phyloP scores from a whole-genome alignment of 2,888 invertebrate species.

The Stictocephala bisonia region DNA sequence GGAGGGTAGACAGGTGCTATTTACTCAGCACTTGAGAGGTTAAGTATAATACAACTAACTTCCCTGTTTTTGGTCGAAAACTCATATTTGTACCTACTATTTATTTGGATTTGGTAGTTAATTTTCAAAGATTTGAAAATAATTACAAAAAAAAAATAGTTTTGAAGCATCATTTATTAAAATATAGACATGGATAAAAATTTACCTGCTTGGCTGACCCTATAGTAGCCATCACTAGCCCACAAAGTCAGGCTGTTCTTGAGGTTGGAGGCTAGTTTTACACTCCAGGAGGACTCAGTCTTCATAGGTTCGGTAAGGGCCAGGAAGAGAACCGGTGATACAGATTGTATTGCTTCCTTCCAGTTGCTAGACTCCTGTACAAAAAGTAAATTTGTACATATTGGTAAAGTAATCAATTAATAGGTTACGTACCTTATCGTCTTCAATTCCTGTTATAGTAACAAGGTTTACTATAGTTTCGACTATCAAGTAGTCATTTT shows the following conservation, averaged over 20 bases:
- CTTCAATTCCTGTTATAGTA: neutral
- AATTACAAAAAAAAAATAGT: too few relatives aligned
- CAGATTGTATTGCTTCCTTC: constrained; percentile 50
- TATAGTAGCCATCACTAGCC: constrained; percentile 62
- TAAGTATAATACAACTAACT: too few relatives aligned
- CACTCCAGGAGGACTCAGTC: constrained; percentile 46
- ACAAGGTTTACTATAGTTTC: too few relatives aligned
- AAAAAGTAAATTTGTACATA: neutral
- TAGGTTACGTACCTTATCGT: neutral
- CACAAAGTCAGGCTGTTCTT: constrained; percentile 45
- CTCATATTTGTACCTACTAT: too few relatives aligned
- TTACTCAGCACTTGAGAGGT: too few relatives aligned
- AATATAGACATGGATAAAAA: too few relatives aligned
- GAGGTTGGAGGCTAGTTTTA: constrained; percentile 44
- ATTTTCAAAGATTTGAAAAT: too few relatives aligned
- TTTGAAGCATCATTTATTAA: too few relatives aligned
- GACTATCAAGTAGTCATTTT: too few relatives aligned
- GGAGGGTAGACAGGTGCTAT: too few relatives aligned
- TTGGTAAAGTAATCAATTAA: neutral
- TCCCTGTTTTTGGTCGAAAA: too few relatives aligned
- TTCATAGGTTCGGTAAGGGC: constrained; percentile 45
- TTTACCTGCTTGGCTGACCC: constrained; percentile 65
- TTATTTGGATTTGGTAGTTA: too few relatives aligned
- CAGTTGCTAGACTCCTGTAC: constrained; percentile 52
- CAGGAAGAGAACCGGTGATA: constrained; percentile 51